Evolutionary conservation across 2,113 vertebrate species (phyloP), one percentile per base, ranked within the genome.

Genomic region (Uria aalge): DNA sequence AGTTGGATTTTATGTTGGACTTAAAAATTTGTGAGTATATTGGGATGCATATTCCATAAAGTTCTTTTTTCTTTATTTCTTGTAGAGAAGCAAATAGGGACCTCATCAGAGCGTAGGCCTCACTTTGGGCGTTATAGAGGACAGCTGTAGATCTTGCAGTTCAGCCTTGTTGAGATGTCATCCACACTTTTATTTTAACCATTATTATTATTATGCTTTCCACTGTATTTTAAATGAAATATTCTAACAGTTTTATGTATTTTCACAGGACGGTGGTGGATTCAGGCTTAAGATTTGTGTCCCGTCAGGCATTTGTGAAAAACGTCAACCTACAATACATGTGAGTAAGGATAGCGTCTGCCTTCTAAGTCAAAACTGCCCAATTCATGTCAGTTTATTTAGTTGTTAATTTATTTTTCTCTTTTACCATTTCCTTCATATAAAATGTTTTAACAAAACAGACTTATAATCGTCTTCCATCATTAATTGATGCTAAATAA

Each of bases 21-120:
- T 99, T 96, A 99, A 98, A 98, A 99, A 99, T 96, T 96, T 99
- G 99, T 99, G 96, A 99, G 99, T 99, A 96, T 66, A 75, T 63
- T 63, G 26, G 11, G 21, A 60, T 78, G 12, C 14, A 22, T 82
- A n/a, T 91, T 85, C 87, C 66, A 14, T 73, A 27, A 71, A 59
- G 16, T 47, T 74, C 3, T 20, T 83, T 95, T 63, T 90, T 64
- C 43, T 85, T 15, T 29, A 34, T 55, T 92, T 59, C 29, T 92
- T 56, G 73, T 21, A 36, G 19, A 60, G 40, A 87, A 72, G 8
- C 8, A 11, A 38, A 19, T 73, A 36, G 21, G 73, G 7, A 63
- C 47, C 15, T 77, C 24, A 14, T 56, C 3, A 40, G 52, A 75
- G 3, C 48, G 8, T 45, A 69, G 41, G 8, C 6, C 18, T 55